Evolutionary conservation across 2,113 vertebrate species (phyloP).

Genomic region (Gavialis gangeticus): DNA sequence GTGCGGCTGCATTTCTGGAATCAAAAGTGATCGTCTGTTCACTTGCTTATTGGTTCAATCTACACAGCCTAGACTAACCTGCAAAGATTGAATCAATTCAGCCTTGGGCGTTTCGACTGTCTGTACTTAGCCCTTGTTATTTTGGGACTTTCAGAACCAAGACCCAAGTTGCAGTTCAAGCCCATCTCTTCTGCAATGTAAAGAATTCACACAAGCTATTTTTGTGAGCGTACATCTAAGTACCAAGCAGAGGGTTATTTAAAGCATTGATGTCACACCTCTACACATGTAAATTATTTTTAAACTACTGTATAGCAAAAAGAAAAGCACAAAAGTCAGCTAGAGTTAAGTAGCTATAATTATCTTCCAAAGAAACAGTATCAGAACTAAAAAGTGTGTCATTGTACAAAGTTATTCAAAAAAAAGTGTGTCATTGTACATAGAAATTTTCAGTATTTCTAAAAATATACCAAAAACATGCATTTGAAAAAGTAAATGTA

Average conservation of each 20-base stretch:
- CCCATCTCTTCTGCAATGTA: neutral
- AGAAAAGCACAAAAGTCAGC: neutral
- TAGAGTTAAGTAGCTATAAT: neutral
- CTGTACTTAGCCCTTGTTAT: too few relatives aligned
- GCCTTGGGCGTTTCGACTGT: too few relatives aligned
- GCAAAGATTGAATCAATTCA: too few relatives aligned
- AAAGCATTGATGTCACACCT: neutral
- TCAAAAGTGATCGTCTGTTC: too few relatives aligned
- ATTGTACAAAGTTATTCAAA: conserved; percentile 4
- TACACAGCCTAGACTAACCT: too few relatives aligned
- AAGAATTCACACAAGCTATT: neutral
- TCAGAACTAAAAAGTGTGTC: neutral
- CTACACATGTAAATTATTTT: neutral
- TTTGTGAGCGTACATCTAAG: neutral
- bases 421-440: neutral
- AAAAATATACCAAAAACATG: neutral
- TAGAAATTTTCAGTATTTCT: conserved; percentile 21
- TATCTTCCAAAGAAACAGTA: conserved; percentile 19
- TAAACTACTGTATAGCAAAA: neutral
- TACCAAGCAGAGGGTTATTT: neutral
- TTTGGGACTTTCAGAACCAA: neutral
- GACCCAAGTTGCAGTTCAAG: neutral
- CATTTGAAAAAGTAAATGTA: fast-evolving
- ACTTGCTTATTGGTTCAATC: too few relatives aligned
- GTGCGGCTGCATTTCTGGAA: too few relatives aligned